Evolutionary conservation across 2,888 invertebrate species (phyloP).

Genomic region (Hydrotaea cyrtoneurina): DNA sequence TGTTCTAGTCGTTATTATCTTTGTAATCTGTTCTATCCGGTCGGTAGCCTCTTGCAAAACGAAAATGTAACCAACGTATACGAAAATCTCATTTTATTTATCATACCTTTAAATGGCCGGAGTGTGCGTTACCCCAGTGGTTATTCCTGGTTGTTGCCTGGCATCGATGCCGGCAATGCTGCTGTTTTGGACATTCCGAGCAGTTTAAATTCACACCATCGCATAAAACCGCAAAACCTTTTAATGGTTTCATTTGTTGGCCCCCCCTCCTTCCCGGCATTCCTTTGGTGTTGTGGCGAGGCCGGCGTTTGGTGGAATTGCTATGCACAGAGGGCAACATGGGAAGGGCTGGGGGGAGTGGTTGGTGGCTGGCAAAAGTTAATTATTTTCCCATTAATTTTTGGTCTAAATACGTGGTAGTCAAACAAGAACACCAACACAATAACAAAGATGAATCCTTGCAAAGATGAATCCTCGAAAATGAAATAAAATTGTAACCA

Average conservation of each 20-base stretch:
- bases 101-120: slow-evolving; percentile 59
- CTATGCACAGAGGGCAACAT: background rate
- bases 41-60: slow-evolving; percentile 26
- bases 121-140: slow-evolving; percentile 31
- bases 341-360: background rate
- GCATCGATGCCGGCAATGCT: slow-evolving; percentile 19
- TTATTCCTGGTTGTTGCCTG: background rate
- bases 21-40: slow-evolving; percentile 55
- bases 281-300: background rate
- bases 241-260: slow-evolving; percentile 59
- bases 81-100: slow-evolving; percentile 66
- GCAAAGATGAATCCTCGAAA: slow-evolving; percentile 51
- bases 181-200: slow-evolving; percentile 45
- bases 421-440: slow-evolving; percentile 12
- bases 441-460: background rate
- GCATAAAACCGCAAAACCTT: slow-evolving; percentile 62
- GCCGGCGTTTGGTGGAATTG: background rate
- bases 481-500: slow-evolving; percentile 63
- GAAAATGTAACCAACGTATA: slow-evolving; percentile 8
- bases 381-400: slow-evolving; percentile 67
- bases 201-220: slow-evolving; percentile 41
- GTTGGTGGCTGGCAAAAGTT: slow-evolving; percentile 57
- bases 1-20: slow-evolving; percentile 52
- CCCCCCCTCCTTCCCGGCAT: background rate
- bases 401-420: slow-evolving; percentile 58